phyloP scores from a whole-genome alignment of 2,113 vertebrate genomes.

The Acrocephalus kingi region DNA sequence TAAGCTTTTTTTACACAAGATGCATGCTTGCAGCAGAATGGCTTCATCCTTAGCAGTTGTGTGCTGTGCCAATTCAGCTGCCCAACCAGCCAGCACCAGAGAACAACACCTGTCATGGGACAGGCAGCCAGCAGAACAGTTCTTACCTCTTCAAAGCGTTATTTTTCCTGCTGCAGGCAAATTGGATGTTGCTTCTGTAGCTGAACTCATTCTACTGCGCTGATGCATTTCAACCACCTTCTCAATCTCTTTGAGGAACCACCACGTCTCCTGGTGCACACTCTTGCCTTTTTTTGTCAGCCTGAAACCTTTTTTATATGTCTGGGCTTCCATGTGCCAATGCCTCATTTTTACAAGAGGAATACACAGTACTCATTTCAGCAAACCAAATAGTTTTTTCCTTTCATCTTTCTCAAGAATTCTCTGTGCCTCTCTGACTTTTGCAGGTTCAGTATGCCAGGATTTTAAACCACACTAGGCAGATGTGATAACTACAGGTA shows the following conservation, averaged over 20 bases:
- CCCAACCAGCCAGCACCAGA: not conserved
- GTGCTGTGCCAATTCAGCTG: not conserved
- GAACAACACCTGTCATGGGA: not conserved
- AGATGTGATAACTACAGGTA: not conserved
- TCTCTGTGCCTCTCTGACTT: not conserved
- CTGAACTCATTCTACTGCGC: not conserved
- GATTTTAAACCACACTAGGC: not conserved
- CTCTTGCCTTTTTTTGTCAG: not conserved
- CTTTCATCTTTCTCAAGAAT: not conserved
- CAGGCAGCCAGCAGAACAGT: not conserved
- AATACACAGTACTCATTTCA: not conserved
- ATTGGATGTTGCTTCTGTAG: not conserved
- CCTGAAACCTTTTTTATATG: not conserved
- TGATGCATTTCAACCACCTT: not conserved
- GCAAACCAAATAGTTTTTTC: not conserved
- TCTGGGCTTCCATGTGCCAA: accelerated
- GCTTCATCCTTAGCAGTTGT: not conserved
- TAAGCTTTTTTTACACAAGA: not conserved
- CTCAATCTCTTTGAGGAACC: not conserved
- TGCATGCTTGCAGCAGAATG: not conserved
- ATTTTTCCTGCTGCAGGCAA: not conserved
- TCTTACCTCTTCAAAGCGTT: not conserved
- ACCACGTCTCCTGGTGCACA: not conserved
- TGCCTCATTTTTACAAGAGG: not conserved
- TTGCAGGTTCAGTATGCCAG: not conserved